Conservation (phyloP, 2,797 vertebrate genomes). For the Pachyuromys duprasi region DNA sequence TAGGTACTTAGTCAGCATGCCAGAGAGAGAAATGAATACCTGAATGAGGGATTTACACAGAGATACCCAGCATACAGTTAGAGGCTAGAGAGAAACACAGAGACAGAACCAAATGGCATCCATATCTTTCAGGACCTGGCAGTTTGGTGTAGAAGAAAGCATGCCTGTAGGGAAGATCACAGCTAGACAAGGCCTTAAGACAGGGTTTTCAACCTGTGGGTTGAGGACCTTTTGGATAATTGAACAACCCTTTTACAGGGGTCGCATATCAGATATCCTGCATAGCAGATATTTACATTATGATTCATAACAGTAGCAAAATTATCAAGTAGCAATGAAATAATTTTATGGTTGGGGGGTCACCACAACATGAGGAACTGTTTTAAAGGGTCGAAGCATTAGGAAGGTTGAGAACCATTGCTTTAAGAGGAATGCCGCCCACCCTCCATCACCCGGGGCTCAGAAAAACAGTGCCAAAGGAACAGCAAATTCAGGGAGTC, state of each 20-base stretch:
- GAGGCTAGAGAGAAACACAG: not conserved
- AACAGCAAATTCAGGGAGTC: not conserved
- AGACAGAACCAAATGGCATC: not conserved
- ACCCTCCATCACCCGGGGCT: not conserved
- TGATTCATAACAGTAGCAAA: not conserved
- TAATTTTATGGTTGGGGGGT: not conserved
- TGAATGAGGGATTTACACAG: not conserved
- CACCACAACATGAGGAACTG: not conserved
- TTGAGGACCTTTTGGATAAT: not conserved
- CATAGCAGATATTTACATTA: not conserved
- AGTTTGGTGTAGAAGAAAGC: not conserved
- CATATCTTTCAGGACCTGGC: not conserved
- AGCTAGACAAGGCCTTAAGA: not conserved
- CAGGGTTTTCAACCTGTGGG: not conserved
- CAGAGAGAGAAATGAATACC: not conserved
- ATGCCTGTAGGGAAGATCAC: not conserved
- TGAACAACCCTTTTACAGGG: not conserved
- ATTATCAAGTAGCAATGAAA: not conserved
- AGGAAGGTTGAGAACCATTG: not conserved
- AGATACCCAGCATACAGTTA: not conserved
- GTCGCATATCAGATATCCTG: not conserved
- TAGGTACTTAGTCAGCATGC: not conserved
- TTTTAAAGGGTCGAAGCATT: not conserved
- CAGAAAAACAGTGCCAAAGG: not conserved
- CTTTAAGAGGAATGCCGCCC: not conserved